These are phyloP conservation scores for Drosophila quasianomalipes DNA, from an alignment of 2,888 invertebrate species.

Conservation along the genomic window DNA sequence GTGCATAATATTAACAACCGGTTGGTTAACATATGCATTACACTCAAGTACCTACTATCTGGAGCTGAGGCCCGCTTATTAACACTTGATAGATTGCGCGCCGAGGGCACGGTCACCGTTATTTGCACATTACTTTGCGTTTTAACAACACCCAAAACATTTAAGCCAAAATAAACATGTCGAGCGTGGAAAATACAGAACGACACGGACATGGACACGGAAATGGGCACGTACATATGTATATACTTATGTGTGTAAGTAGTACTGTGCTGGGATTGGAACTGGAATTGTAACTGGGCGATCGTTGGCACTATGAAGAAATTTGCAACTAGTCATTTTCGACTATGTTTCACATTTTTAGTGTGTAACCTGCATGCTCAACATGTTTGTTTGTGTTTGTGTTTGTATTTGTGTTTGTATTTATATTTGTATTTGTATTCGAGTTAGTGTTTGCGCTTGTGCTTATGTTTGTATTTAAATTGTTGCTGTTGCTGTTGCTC, in stretches of 20 bases:
- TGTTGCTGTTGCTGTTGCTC: conserved; percentile 30
- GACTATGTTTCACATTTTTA: conserved; percentile 74
- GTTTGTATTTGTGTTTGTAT: conserved; percentile 14
- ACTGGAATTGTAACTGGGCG: conserved; percentile 27
- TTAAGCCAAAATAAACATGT: conserved; percentile 79
- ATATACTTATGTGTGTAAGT: neutral
- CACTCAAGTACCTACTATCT: conserved; percentile 16
- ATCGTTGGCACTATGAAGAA: conserved; percentile 40
- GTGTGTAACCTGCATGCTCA: conserved; percentile 49
- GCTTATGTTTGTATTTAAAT: conserved; percentile 27
- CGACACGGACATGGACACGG: conserved; percentile 28
- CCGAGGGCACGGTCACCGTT: conserved; percentile 69
- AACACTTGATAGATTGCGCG: conserved; percentile 75
- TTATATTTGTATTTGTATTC: conserved; percentile 16
- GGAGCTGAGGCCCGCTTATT: conserved; percentile 59
- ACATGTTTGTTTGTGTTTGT: conserved; percentile 21
- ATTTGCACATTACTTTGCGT: conserved; percentile 78
- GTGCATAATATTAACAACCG: conserved; percentile 33
- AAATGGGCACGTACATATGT: neutral
- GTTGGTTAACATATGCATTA: conserved; percentile 21
- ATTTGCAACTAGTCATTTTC: conserved; percentile 72
- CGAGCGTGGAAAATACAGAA: conserved; percentile 57
- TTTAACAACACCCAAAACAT: conserved; percentile 78
- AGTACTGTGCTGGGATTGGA: conserved; percentile 20
- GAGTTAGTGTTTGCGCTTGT: conserved; percentile 27